Conservation (phyloP, 2,797 vertebrate genomes). For the Emys orbicularis region DNA sequence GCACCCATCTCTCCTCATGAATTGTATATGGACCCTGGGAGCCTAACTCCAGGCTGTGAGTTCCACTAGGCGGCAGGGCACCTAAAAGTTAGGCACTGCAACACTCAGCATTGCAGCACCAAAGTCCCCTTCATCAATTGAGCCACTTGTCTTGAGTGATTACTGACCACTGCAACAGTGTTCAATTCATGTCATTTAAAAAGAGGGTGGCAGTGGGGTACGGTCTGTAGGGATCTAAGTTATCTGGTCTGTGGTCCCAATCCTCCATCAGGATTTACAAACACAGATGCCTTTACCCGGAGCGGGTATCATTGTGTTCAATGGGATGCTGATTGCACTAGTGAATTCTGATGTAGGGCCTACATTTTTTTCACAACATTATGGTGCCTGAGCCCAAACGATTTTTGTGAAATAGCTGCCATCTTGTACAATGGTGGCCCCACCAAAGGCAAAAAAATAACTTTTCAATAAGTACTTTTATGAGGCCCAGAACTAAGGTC, state of each 20-base stretch:
- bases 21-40: no score
- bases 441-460: constrained; percentile 6
- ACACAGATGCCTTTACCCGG: background rate
- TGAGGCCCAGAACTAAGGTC: background rate
- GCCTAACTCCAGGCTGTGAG: background rate
- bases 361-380: background rate
- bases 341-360: background rate
- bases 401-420: background rate
- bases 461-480: background rate
- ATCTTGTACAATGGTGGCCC: background rate
- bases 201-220: background rate
- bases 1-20: no score
- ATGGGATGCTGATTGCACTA: background rate
- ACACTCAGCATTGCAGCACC: background rate
- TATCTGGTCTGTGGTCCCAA: background rate
- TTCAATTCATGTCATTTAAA: background rate
- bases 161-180: background rate
- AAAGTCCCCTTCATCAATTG: background rate
- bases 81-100: no score
- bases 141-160: background rate
- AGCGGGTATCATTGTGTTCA: background rate
- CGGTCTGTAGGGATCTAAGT: background rate
- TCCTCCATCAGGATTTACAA: background rate
- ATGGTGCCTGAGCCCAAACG: background rate
- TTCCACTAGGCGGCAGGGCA: background rate